Evolutionary conservation across 2,797 vertebrate genomes (phyloP).

Genomic region (Calcarius lapponicus): DNA sequence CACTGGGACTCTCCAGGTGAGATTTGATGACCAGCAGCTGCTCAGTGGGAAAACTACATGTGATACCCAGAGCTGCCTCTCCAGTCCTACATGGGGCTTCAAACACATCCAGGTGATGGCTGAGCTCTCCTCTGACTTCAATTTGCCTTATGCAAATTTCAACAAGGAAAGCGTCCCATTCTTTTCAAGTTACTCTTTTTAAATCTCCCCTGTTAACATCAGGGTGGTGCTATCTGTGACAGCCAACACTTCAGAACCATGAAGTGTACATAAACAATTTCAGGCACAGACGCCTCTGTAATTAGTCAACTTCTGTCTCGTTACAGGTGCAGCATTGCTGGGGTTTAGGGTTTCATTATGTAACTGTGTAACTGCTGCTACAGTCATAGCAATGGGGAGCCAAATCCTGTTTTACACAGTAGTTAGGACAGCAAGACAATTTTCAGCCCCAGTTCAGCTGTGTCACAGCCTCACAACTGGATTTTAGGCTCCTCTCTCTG

Average conservation of each 20-base stretch:
- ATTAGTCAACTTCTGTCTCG: constrained; percentile 52
- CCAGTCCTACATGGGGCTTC: neutral
- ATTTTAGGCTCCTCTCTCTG: neutral
- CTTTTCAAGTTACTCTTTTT: neutral
- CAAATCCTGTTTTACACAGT: constrained; percentile 41
- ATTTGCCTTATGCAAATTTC: neutral
- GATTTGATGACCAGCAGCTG: neutral
- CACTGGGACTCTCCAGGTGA: neutral
- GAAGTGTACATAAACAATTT: constrained; percentile 43
- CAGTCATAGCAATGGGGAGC: constrained; percentile 4
- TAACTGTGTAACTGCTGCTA: constrained; percentile 44
- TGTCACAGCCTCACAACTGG: neutral
- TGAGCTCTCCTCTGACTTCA: neutral
- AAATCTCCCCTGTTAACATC: neutral
- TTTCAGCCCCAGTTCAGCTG: neutral
- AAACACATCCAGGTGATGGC: neutral
- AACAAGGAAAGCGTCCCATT: neutral
- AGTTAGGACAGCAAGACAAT: neutral
- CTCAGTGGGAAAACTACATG: neutral
- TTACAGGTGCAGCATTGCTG: constrained; percentile 27
- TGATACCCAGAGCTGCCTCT: neutral
- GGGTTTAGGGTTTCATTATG: constrained; percentile 44
- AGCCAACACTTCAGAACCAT: neutral
- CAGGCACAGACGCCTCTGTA: constrained; percentile 15
- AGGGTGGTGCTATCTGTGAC: neutral